Base-by-base conservation (phyloP, 2,113 vertebrate genomes). In the Pungitius pungitius region DNA sequence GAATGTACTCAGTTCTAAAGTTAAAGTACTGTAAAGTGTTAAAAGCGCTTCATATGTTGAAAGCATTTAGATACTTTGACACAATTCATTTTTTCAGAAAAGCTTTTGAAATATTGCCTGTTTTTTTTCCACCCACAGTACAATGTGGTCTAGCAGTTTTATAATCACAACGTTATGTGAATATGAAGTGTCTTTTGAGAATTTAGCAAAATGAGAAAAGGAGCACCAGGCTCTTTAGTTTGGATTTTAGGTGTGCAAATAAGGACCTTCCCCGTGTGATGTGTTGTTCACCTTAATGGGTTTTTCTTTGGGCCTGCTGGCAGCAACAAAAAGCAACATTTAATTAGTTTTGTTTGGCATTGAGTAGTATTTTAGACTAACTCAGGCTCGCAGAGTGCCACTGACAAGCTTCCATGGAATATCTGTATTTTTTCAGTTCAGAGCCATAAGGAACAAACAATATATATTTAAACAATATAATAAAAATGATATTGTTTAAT, bases 311-410 rank as follows among this genome's bases (percentile, higher is more conserved):
- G 71, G 66, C 20, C 73, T 8, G 49, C 80, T 87, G 73, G 80
- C 81, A 85, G 73, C 77, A 68, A 78, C 61, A 82, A 83, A 76
- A 80, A 89, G 79, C 76, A 80, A 70, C 68, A 80, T 81, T 87
- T 87, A 84, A 87, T 89, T 78, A 80, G 74, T 83, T 85, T 85
- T 73, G n/a, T 75, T 80, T 82, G 78, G 73, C 83, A 83, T 22
- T 73, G 39, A 49, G 22, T 69, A 24, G 37, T 73, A 69, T 73
- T 87, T 86, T 75, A 78, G 62, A 69, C 65, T 56, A 67, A 73
- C 69, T 75, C 26, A 55, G 65, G 60, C 68, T 73, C 80, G 55
- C 59, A 70, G 37, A 56, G 37, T 45, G 79, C 75, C 70, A 85
- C 55, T 85, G 87, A 83, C 81, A 83, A 68, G 69, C 62, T 59